Evolutionary conservation across 2,113 vertebrate species (phyloP).

Genomic region (Myocastor coypus): DNA sequence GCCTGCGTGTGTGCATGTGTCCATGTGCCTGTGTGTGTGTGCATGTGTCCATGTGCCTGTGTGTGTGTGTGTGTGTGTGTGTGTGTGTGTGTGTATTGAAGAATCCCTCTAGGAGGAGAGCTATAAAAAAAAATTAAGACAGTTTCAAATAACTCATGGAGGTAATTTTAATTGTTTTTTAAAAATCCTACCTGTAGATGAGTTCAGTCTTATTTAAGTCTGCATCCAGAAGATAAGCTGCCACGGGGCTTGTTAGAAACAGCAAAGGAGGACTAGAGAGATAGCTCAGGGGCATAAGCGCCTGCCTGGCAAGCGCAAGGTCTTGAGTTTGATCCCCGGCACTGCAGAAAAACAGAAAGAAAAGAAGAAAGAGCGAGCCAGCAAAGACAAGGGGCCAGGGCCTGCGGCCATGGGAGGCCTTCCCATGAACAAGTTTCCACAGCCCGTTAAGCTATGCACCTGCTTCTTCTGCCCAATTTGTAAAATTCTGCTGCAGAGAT

Average conservation of each 20-base stretch:
- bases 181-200: background rate
- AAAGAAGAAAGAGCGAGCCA: too few relatives aligned
- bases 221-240: background rate
- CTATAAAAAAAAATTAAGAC: background rate
- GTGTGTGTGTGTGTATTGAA: slow-evolving; percentile 10
- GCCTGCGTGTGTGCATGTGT: too few relatives aligned
- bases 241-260: background rate
- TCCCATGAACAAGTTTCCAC: background rate
- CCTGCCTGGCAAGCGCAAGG: too few relatives aligned
- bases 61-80: too few relatives aligned
- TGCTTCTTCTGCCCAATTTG: background rate
- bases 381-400: background rate
- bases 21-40: background rate
- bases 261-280: background rate
- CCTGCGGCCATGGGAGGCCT: background rate
- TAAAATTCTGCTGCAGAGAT: background rate
- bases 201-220: slow-evolving; percentile 18
- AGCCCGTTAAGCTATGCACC: background rate
- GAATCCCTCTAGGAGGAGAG: background rate
- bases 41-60: too few relatives aligned
- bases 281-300: too few relatives aligned
- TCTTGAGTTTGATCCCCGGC: too few relatives aligned
- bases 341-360: too few relatives aligned
- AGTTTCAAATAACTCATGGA: slow-evolving; percentile 1
- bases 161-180: background rate